Evolutionary conservation across 1,140 invertebrate species (phyloP).

Genomic region (Oreohelix idahoensis): DNA sequence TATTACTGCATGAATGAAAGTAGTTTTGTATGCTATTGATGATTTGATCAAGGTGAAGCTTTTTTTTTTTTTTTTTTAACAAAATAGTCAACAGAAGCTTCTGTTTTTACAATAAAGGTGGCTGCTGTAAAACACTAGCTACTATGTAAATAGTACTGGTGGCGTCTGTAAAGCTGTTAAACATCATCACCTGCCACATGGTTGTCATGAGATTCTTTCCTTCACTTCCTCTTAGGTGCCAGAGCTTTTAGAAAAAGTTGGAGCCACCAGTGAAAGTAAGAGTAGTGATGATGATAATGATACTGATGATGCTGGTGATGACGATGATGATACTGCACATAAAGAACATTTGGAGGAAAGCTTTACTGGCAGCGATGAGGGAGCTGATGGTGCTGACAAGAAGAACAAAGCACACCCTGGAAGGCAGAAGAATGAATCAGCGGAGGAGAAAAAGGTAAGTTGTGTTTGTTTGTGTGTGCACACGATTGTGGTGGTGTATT

Average conservation of each 20-base stretch:
- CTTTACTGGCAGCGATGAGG: background rate
- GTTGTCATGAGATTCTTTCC: too few relatives aligned
- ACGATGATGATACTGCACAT: background rate
- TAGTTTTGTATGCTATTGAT: too few relatives aligned
- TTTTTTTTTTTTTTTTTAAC: too few relatives aligned
- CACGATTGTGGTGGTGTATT: too few relatives aligned
- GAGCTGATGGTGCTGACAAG: background rate
- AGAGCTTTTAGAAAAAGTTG: constrained; percentile 24
- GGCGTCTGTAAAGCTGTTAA: too few relatives aligned
- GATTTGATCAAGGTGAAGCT: too few relatives aligned
- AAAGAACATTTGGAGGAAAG: background rate
- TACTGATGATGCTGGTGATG: background rate
- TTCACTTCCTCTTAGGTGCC: constrained; percentile 8
- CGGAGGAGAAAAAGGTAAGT: constrained; percentile 21
- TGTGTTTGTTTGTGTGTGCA: background rate
- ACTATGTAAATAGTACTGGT: too few relatives aligned
- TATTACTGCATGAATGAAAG: too few relatives aligned
- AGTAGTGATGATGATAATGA: constrained; percentile 15
- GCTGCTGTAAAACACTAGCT: too few relatives aligned
- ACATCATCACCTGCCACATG: too few relatives aligned
- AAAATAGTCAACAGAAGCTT: too few relatives aligned
- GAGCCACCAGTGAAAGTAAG: background rate
- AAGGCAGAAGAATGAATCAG: constrained; percentile 23
- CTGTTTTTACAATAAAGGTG: too few relatives aligned
- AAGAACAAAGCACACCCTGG: background rate